phyloP scores from a whole-genome alignment of 2,797 vertebrate genomes.

The Poeciliopsis turneri region DNA sequence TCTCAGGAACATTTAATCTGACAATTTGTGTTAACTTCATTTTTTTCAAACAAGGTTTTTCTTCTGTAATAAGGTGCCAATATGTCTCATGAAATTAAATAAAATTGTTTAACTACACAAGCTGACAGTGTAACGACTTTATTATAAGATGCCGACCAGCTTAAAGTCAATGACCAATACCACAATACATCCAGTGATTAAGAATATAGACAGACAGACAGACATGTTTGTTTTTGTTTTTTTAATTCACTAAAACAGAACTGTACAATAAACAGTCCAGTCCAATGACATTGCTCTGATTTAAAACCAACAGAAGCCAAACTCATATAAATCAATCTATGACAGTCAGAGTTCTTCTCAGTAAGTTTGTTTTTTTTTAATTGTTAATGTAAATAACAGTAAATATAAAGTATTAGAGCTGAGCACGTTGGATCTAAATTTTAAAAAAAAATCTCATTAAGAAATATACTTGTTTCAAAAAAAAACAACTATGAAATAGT shows the following conservation, averaged over 20 bases:
- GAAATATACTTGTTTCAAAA: background rate
- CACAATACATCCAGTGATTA: slow-evolving; percentile 48
- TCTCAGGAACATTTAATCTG: background rate
- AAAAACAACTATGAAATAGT: background rate
- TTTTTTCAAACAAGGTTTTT: background rate
- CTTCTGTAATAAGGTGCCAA: slow-evolving; percentile 19
- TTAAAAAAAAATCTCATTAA: background rate
- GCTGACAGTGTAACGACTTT: slow-evolving; percentile 65
- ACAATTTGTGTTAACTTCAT: slow-evolving; percentile 6
- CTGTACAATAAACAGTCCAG: slow-evolving; percentile 36
- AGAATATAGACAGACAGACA: slow-evolving; percentile 38
- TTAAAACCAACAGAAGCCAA: slow-evolving; percentile 23
- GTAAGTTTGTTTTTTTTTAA: background rate
- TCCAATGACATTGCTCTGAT: slow-evolving; percentile 20
- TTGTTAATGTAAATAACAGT: background rate
- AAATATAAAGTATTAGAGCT: background rate
- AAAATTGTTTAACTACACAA: slow-evolving; percentile 17
- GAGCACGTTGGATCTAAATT: slow-evolving; percentile 14
- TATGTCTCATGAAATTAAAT: slow-evolving; percentile 24
- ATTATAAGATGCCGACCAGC: slow-evolving; percentile 47
- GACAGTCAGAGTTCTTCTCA: slow-evolving; percentile 4
- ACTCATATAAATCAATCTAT: background rate
- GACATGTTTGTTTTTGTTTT: slow-evolving; percentile 35
- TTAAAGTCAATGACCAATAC: slow-evolving; percentile 31
- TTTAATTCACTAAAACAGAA: slow-evolving; percentile 48